Percentiles rank a stretch among this genome's conserved stretches.
Evolutionary conservation across 2,888 invertebrate species (phyloP).

Genomic region (Lasioglossum calceatum): DNA sequence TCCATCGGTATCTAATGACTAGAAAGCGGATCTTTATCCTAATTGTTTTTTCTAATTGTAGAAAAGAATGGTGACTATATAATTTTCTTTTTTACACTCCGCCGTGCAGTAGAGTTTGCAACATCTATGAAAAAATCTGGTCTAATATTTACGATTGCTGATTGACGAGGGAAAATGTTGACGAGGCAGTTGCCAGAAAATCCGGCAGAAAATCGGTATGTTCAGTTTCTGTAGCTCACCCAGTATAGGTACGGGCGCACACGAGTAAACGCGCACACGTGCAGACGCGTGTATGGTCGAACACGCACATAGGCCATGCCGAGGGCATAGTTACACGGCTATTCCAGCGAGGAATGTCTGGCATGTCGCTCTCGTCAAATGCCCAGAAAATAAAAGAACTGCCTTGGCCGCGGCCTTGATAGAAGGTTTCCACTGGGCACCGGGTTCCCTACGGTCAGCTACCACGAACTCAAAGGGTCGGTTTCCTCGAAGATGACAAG

Average conservation of each 20-base stretch:
- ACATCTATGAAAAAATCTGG: too few relatives aligned
- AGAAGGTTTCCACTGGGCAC: slow-evolving; percentile 69
- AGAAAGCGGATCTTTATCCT: too few relatives aligned
- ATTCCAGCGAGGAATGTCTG: slow-evolving; percentile 81
- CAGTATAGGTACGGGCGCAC: slow-evolving; percentile 42
- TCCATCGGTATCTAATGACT: too few relatives aligned
- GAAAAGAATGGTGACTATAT: too few relatives aligned
- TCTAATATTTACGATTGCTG: not conserved
- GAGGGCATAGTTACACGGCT: slow-evolving; percentile 76
- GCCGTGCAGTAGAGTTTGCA: too few relatives aligned
- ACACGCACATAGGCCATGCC: slow-evolving; percentile 63
- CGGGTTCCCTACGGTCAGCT: slow-evolving; percentile 52
- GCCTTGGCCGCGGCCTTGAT: slow-evolving; percentile 78
- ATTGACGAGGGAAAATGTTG: not conserved
- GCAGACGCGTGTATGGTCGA: slow-evolving; percentile 28
- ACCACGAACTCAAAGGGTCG: slow-evolving; percentile 53
- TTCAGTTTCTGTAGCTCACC: slow-evolving; percentile 47
- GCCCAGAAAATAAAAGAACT: slow-evolving; percentile 82
- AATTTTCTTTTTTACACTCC: too few relatives aligned
- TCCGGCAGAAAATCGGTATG: slow-evolving; percentile 27
- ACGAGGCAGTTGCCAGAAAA: not conserved
- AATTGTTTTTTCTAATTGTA: too few relatives aligned
- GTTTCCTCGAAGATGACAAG: slow-evolving; percentile 62
- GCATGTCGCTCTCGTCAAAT: slow-evolving; percentile 84
- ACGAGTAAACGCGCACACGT: not conserved